A percentile compares a stretch with the other conserved stretches of the same genome.
Evolutionary conservation across 2,797 vertebrate genomes (phyloP).

Genomic region (Notolabrus celidotus): DNA sequence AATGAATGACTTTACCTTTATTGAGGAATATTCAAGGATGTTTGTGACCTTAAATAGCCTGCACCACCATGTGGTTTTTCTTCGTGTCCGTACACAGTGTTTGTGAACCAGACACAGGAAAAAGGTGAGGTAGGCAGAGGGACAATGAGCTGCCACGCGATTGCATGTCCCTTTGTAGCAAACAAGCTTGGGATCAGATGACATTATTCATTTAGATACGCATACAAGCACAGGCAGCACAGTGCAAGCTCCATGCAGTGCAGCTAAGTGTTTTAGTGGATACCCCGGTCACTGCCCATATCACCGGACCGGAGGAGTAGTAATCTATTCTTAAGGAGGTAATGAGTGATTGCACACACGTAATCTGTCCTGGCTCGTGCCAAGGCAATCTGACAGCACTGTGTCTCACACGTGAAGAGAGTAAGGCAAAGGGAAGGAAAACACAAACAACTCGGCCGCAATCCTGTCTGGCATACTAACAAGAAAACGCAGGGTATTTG

Average conservation of each 20-base stretch:
- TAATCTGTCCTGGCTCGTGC: constrained; percentile 61
- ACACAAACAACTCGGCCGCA: constrained; percentile 46
- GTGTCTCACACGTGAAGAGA: constrained; percentile 64
- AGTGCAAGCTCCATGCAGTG: not conserved
- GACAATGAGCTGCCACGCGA: not conserved
- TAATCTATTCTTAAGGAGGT: constrained; percentile 66
- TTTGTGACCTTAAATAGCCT: constrained; percentile 28
- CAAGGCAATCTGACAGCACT: constrained; percentile 72
- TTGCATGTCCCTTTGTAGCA: constrained; percentile 20
- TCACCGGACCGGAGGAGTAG: constrained; percentile 37
- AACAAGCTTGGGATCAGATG: constrained; percentile 14
- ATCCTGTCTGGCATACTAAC: constrained; percentile 30
- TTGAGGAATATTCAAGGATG: not conserved
- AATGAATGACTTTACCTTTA: not conserved
- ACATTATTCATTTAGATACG: constrained; percentile 2
- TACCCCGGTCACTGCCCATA: constrained; percentile 24
- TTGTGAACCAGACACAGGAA: not conserved
- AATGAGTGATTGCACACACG: constrained; percentile 54
- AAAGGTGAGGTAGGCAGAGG: constrained; percentile 23
- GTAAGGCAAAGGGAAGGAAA: constrained; percentile 16
- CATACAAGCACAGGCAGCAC: not conserved
- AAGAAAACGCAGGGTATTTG: constrained; percentile 18
- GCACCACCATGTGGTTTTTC: constrained; percentile 21
- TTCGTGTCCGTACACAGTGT: constrained; percentile 1
- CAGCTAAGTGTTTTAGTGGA: constrained; percentile 40